Percentiles rank a stretch among this genome's conserved stretches.
These are phyloP conservation scores for Ophioninae sp. DNA, from an alignment of 2,888 invertebrate genomes.

Conservation along the genomic window DNA sequence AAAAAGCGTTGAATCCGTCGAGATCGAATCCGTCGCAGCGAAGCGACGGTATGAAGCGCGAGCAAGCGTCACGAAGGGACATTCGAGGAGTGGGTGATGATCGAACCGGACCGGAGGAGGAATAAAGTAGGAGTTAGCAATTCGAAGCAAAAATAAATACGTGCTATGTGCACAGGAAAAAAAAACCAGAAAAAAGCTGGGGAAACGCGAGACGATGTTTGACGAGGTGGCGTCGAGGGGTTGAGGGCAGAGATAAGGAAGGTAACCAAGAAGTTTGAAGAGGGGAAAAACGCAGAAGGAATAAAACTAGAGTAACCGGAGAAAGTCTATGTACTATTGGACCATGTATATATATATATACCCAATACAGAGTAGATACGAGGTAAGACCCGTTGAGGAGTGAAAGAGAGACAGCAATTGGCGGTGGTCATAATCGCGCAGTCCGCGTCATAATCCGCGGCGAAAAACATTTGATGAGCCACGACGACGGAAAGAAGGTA, in stretches of 20 bases:
- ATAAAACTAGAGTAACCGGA: conserved; percentile 56
- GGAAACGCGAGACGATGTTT: conserved; percentile 49
- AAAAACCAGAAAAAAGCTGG: conserved; percentile 10
- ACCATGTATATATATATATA: conserved; percentile 36
- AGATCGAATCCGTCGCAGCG: conserved; percentile 50
- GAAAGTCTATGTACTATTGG: conserved; percentile 47
- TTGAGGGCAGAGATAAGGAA: no score
- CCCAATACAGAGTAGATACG: conserved; percentile 41
- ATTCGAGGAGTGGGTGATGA: conserved; percentile 59
- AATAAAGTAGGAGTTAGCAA: conserved; percentile 51
- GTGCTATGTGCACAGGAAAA: background rate
- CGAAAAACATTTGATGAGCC: conserved; percentile 80
- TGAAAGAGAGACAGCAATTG: conserved; percentile 61
- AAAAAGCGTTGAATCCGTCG: conserved; percentile 19
- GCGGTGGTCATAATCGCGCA: conserved; percentile 80
- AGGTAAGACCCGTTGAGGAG: conserved; percentile 37
- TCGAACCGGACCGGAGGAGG: conserved; percentile 42
- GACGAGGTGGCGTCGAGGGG: no score
- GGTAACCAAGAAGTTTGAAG: conserved; percentile 29
- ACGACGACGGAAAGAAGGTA: conserved; percentile 43
- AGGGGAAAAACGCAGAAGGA: conserved; percentile 34
- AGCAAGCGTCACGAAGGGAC: conserved; percentile 56
- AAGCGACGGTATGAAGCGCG: conserved; percentile 64
- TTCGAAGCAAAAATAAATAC: conserved; percentile 22
- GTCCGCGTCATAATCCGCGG: conserved; percentile 81